Evolutionary conservation across 2,113 vertebrate species (phyloP).

Genomic region (Scartelaos histophorus): DNA sequence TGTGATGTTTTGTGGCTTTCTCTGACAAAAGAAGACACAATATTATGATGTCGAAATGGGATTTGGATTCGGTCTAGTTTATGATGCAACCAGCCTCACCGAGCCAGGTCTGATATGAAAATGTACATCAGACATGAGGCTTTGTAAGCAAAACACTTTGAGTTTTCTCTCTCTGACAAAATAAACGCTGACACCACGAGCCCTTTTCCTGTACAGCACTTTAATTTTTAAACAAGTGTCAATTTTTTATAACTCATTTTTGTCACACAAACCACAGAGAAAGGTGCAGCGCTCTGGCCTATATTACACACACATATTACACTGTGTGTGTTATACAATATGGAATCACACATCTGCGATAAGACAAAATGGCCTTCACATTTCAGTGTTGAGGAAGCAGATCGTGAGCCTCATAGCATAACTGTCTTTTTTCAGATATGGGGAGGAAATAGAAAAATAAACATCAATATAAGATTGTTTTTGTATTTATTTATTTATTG

Average conservation of each 20-base stretch:
- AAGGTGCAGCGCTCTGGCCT: not conserved
- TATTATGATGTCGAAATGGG: not conserved
- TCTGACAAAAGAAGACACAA: not conserved
- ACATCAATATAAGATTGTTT: too few species aligned
- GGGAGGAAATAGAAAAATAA: too few species aligned
- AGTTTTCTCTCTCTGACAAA: not conserved
- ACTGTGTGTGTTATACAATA: not conserved
- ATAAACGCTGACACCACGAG: not conserved
- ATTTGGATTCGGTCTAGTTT: not conserved
- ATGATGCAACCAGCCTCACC: not conserved
- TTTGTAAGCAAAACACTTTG: not conserved
- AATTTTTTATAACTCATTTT: not conserved
- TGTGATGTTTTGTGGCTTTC: conserved; percentile 19
- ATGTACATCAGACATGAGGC: not conserved
- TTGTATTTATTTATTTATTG: too few species aligned
- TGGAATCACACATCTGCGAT: not conserved
- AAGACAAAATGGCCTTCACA: too few species aligned
- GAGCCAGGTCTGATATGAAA: not conserved
- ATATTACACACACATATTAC: too few species aligned
- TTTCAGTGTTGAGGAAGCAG: too few species aligned
- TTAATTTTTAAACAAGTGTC: not conserved
- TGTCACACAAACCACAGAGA: not conserved
- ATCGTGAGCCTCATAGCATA: too few species aligned
- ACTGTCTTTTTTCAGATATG: too few species aligned
- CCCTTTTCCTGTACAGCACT: not conserved